A percentile compares a stretch with the other conserved stretches of the same genome.
phyloP scores from a whole-genome alignment of 2,888 invertebrate genomes.

The Agrilus cyanescens region DNA sequence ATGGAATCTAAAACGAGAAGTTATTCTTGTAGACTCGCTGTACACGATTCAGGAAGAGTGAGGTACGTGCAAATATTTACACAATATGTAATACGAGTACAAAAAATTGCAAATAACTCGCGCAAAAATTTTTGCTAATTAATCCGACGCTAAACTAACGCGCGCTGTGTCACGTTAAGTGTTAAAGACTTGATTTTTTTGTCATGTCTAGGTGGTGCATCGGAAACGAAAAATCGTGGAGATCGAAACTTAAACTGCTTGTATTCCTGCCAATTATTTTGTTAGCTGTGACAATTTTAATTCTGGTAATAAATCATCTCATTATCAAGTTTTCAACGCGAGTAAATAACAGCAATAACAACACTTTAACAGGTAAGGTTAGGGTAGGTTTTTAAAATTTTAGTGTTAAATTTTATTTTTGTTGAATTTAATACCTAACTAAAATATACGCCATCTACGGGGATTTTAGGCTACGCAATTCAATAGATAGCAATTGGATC shows the following conservation, averaged over 20 bases:
- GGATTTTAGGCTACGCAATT: too few species aligned
- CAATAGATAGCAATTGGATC: too few species aligned
- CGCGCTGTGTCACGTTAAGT: slow-evolving; percentile 1
- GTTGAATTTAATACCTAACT: too few species aligned
- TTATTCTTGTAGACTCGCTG: slow-evolving; percentile 35
- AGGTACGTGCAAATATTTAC: slow-evolving; percentile 26
- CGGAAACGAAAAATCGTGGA: slow-evolving; percentile 35
- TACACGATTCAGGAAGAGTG: slow-evolving; percentile 37
- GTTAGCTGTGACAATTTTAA: slow-evolving; percentile 2
- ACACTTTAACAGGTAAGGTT: neutral
- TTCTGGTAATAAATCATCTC: too few species aligned
- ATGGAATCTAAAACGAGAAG: slow-evolving; percentile 28
- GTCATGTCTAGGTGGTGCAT: slow-evolving; percentile 35
- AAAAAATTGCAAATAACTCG: neutral
- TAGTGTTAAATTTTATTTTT: too few species aligned
- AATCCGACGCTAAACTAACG: neutral
- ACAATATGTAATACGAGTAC: slow-evolving; percentile 9
- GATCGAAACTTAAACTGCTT: slow-evolving; percentile 32
- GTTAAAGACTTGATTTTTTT: slow-evolving; percentile 1
- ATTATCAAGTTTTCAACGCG: slow-evolving; percentile 4
- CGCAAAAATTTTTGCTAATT: too few species aligned
- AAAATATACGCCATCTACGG: too few species aligned
- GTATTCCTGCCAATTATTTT: slow-evolving; percentile 33
- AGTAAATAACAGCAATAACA: slow-evolving; percentile 3
- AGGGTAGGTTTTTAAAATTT: too few species aligned